These are phyloP conservation scores for Gorsachius magnificus DNA, from an alignment of 2,797 vertebrate genomes.

Conservation along the genomic window DNA sequence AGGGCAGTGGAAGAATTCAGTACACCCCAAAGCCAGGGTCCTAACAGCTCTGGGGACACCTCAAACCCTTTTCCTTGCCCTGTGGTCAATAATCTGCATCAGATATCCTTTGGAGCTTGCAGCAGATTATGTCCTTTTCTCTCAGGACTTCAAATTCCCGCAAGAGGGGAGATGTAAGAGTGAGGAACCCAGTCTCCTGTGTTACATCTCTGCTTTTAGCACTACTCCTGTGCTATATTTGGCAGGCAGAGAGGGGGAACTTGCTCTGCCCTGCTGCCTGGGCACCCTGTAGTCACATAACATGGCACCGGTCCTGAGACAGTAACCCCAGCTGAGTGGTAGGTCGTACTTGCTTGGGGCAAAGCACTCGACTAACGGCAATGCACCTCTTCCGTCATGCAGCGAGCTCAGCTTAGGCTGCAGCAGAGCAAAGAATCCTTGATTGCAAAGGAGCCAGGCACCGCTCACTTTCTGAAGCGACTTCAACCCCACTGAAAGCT, in stretches of 20 bases:
- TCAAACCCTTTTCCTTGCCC: background rate
- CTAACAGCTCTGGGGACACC: background rate
- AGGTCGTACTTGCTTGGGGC: background rate
- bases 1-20: background rate
- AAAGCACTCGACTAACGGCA: background rate
- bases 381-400: accelerated
- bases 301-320: background rate
- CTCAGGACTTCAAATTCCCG: background rate
- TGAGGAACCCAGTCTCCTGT: background rate
- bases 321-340: background rate
- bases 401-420: background rate
- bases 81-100: background rate
- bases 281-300: background rate
- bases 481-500: background rate
- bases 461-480: background rate
- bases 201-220: background rate
- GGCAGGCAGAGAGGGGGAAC: background rate
- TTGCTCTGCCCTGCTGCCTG: background rate
- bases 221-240: accelerated
- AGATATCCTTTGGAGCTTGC: background rate
- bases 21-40: background rate
- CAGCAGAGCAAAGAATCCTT: background rate
- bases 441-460: background rate
- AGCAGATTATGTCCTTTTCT: background rate
- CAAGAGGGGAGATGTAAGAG: background rate